Conservation (phyloP, 2,888 invertebrate genomes). For the Ischnura elegans region DNA sequence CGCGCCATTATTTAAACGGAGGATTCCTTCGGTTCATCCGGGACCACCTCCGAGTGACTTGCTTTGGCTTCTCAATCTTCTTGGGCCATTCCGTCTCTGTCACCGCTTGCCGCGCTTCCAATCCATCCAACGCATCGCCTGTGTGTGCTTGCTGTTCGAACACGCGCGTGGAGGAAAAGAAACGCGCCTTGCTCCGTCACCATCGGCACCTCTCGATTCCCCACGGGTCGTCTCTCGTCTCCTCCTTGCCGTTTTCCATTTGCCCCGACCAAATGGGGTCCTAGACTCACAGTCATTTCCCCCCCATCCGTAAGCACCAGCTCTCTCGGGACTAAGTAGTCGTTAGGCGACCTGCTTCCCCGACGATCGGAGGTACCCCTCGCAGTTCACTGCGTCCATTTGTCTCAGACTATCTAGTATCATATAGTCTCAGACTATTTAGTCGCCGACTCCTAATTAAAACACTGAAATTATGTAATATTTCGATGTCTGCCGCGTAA, state of each 20-base stretch:
- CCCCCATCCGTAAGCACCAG: slow-evolving; percentile 22
- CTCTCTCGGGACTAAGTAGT: background rate
- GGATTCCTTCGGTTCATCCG: background rate
- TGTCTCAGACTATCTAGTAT: no score
- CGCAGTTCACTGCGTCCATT: no score
- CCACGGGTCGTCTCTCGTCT: background rate
- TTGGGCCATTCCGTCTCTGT: background rate
- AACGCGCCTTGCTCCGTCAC: background rate
- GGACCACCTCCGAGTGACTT: background rate
- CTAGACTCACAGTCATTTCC: background rate
- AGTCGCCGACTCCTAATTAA: no score
- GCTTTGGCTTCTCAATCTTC: background rate
- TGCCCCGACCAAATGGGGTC: slow-evolving; percentile 58
- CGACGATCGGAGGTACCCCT: background rate
- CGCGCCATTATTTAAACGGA: background rate
- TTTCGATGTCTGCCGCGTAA: no score
- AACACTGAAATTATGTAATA: no score
- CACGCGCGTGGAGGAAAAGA: background rate
- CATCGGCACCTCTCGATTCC: slow-evolving; percentile 6
- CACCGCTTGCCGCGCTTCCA: no score
- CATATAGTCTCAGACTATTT: no score
- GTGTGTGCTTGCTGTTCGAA: background rate
- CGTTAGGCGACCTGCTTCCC: background rate
- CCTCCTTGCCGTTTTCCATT: slow-evolving; percentile 14
- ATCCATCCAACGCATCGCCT: background rate